Evolutionary conservation across 2,113 vertebrate species (phyloP).

Genomic region (Pholis gunnellus): DNA sequence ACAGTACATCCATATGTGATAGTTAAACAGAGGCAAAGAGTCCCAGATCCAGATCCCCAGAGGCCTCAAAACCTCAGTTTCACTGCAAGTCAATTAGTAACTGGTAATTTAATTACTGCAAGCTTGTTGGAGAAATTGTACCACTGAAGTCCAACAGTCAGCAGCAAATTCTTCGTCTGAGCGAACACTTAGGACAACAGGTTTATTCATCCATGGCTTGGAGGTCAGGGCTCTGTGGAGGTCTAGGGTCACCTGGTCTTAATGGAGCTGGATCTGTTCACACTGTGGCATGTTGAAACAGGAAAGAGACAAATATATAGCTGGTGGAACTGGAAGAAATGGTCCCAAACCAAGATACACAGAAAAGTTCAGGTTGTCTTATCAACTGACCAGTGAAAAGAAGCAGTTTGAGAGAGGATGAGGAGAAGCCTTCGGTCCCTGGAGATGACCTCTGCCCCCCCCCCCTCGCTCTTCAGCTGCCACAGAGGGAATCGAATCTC

Average conservation of each 20-base stretch:
- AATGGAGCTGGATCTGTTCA: background rate
- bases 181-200: no score
- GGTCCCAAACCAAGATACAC: background rate
- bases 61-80: no score
- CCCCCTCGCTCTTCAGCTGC: conserved; percentile 51
- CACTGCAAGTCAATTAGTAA: no score
- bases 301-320: background rate
- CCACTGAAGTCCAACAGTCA: no score
- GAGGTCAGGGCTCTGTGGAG: no score
- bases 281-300: no score
- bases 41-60: no score
- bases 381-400: conserved; percentile 15
- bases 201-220: background rate
- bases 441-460: conserved; percentile 60
- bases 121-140: no score
- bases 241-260: background rate
- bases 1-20: no score
- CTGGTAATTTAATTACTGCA: no score
- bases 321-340: background rate
- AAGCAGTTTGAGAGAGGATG: conserved; percentile 12
- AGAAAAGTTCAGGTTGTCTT: background rate
- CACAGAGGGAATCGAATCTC: conserved; percentile 55
- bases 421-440: conserved; percentile 52
- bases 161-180: no score
- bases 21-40: no score